Percentiles rank a stretch among this genome's conserved stretches.
Conservation (phyloP, 2,797 vertebrate species). For the Spinus olivaceus region DNA sequence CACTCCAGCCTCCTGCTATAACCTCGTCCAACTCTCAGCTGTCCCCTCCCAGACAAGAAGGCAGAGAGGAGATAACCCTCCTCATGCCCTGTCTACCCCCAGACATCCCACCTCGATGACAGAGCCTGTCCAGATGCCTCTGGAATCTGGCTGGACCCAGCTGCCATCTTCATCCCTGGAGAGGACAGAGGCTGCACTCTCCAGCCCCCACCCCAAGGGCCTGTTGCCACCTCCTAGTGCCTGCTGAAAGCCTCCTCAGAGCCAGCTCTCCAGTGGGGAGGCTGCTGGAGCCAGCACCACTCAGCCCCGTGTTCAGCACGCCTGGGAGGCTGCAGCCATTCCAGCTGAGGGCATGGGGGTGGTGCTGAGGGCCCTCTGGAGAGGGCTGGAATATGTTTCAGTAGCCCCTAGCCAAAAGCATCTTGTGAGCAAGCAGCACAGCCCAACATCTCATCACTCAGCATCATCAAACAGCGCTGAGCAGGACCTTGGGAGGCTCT, state of each 20-base stretch:
- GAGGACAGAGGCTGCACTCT: slow-evolving; percentile 47
- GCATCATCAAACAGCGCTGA: neutral
- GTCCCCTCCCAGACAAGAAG: neutral
- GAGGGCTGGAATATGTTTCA: neutral
- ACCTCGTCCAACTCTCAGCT: neutral
- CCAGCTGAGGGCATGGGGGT: slow-evolving; percentile 50
- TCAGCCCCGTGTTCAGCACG: slow-evolving; percentile 62
- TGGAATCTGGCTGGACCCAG: slow-evolving; percentile 68
- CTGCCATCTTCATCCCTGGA: slow-evolving; percentile 37
- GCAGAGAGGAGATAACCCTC: slow-evolving; percentile 15
- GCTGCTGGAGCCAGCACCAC: slow-evolving; percentile 73
- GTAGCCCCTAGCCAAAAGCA: neutral
- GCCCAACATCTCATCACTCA: neutral
- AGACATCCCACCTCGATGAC: slow-evolving; percentile 51
- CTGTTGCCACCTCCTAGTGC: slow-evolving; percentile 73
- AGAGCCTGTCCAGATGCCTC: slow-evolving; percentile 79
- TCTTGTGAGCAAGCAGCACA: neutral
- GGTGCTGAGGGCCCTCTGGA: slow-evolving; percentile 43
- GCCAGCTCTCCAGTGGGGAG: slow-evolving; percentile 54
- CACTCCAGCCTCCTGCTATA: neutral
- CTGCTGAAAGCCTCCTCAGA: slow-evolving; percentile 76
- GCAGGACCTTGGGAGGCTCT: neutral
- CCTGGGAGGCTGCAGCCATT: slow-evolving; percentile 36
- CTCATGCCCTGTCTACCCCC: neutral
- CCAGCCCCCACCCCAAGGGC: slow-evolving; percentile 59